phyloP scores from a whole-genome alignment of 2,113 vertebrate genomes.

The Sclerurus mexicanus region DNA sequence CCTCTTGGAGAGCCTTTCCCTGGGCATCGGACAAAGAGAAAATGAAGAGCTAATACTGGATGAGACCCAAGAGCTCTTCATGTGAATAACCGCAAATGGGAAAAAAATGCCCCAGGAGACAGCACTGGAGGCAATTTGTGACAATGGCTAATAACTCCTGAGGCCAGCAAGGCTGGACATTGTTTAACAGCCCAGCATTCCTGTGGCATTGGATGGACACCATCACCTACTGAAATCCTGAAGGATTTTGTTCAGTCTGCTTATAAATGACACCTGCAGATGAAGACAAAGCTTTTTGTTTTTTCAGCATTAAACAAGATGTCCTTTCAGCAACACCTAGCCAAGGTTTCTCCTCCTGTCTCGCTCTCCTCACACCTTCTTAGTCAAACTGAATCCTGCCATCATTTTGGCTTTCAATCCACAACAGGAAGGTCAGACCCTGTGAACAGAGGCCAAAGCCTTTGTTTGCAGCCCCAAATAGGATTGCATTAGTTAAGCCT shows the following conservation, averaged over 20 bases:
- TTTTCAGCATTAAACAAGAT: not conserved
- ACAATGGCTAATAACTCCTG: not conserved
- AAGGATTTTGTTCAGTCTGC: not conserved
- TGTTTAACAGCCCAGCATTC: not conserved
- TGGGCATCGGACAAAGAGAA: not conserved
- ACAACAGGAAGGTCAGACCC: not conserved
- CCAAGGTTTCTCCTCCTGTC: not conserved
- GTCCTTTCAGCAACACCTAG: not conserved
- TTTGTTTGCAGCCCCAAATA: conserved; percentile 38
- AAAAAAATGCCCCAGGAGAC: not conserved
- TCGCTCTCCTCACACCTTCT: not conserved
- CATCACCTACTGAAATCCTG: not conserved
- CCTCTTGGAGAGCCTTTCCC: not conserved
- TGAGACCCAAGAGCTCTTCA: not conserved
- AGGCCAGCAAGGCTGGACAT: not conserved
- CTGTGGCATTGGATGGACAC: not conserved
- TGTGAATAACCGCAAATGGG: not conserved
- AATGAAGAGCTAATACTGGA: not conserved
- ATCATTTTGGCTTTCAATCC: not conserved
- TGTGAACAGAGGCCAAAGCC: conserved; percentile 15
- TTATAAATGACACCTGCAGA: not conserved
- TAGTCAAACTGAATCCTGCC: not conserved
- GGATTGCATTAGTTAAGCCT: conserved; percentile 20
- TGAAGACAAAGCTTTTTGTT: not conserved
- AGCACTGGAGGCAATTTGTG: not conserved